Evolutionary conservation across 2,888 invertebrate genomes (phyloP).

Genomic region (Shargacucullia verbasci): DNA sequence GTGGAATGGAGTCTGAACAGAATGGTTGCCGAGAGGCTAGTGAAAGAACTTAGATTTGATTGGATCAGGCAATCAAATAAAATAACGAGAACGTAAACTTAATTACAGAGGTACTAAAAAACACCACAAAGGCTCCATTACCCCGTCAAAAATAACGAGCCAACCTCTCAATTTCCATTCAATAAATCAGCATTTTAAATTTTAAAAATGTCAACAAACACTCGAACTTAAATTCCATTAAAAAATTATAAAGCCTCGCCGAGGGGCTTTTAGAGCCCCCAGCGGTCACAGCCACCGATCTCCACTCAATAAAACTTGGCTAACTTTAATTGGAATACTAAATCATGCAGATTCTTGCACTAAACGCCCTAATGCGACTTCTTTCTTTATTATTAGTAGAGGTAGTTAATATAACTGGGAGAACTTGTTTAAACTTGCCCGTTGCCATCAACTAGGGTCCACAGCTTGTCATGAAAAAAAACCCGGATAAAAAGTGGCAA

Average conservation of each 20-base stretch:
- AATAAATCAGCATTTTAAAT: constrained; percentile 2
- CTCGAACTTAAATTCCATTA: constrained; percentile 29
- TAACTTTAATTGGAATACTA: constrained; percentile 54
- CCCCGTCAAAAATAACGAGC: too few species aligned
- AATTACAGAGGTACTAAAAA: too few species aligned
- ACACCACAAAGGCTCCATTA: too few species aligned
- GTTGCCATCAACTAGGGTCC: constrained; percentile 17
- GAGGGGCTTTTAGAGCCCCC: constrained; percentile 8
- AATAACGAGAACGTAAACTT: too few species aligned
- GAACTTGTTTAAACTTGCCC: constrained; percentile 58
- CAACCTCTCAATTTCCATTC: too few species aligned
- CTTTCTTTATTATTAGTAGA: constrained; percentile 55
- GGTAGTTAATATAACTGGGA: constrained; percentile 50
- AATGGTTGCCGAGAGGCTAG: too few species aligned
- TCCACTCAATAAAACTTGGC: constrained; percentile 50
- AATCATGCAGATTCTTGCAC: constrained; percentile 53
- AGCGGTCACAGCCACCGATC: constrained; percentile 31
- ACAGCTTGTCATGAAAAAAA: constrained; percentile 22
- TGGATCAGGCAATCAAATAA: too few species aligned
- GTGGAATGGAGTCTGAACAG: too few species aligned
- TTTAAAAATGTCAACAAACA: constrained; percentile 21
- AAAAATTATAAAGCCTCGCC: constrained; percentile 18
- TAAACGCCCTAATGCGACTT: constrained; percentile 58
- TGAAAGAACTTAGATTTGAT: too few species aligned
- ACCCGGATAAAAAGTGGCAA: constrained; percentile 27